Conservation (phyloP, 2,113 vertebrate genomes). For the Corythoichthys intestinalis region DNA sequence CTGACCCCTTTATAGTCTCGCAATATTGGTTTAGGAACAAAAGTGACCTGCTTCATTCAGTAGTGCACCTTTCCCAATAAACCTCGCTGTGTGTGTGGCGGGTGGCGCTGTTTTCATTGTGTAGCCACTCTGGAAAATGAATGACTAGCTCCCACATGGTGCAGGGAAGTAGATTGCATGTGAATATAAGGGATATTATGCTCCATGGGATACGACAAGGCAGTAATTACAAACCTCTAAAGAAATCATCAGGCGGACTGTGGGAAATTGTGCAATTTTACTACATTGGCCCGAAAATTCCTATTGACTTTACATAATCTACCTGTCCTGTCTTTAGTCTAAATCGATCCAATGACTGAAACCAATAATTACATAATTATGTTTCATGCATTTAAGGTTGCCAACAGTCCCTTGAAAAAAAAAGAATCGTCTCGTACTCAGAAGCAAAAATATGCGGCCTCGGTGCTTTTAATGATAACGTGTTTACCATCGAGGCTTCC, state of each 20-base stretch:
- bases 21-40: conserved; percentile 57
- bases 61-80: conserved; percentile 60
- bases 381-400: too few relatives aligned
- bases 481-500: too few relatives aligned
- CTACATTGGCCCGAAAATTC: background rate
- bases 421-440: too few relatives aligned
- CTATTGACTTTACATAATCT: background rate
- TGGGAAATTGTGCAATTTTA: background rate
- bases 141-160: conserved; percentile 41
- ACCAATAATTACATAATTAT: background rate
- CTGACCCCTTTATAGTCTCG: conserved; percentile 54
- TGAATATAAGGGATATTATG: conserved; percentile 22
- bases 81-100: conserved; percentile 47
- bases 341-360: background rate
- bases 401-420: too few relatives aligned
- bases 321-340: background rate
- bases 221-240: background rate
- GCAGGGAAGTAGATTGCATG: conserved; percentile 10
- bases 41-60: conserved; percentile 58
- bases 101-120: conserved; percentile 50
- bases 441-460: too few relatives aligned
- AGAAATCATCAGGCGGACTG: background rate
- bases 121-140: conserved; percentile 44
- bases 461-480: too few relatives aligned
- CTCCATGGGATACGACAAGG: conserved; percentile 5